Percentiles rank a stretch among this genome's conserved stretches.
phyloP scores from a whole-genome alignment of 2,888 invertebrate genomes.

The Stenotaenia linearis region DNA sequence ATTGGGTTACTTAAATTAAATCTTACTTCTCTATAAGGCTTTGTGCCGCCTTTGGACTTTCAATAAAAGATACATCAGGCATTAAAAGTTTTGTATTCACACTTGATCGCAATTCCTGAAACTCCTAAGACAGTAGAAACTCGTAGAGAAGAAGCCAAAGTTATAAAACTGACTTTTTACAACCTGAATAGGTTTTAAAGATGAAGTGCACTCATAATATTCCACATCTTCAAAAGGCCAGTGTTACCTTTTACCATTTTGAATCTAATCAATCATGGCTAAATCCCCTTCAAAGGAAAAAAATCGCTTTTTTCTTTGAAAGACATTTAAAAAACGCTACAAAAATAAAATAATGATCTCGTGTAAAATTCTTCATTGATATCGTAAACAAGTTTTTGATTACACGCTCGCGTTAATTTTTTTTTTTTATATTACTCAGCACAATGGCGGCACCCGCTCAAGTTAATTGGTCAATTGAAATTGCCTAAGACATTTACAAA shows the following conservation, averaged over 20 bases:
- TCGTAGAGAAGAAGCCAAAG: neutral
- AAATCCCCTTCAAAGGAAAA: too few species aligned
- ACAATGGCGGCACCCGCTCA: neutral
- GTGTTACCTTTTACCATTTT: too few species aligned
- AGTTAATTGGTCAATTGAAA: neutral
- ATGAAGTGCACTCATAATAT: neutral
- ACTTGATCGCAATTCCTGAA: neutral
- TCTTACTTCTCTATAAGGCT: neutral
- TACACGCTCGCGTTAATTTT: neutral
- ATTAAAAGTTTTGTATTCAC: neutral
- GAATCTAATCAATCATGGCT: too few species aligned
- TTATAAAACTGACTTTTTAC: neutral
- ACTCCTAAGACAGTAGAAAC: neutral
- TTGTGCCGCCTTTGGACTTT: neutral
- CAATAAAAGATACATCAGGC: neutral
- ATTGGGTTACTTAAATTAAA: neutral
- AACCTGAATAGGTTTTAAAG: neutral
- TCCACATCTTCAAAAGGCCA: too few species aligned
- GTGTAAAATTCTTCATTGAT: neutral
- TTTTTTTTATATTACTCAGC: neutral
- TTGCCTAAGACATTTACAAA: neutral
- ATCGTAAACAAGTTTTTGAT: neutral
- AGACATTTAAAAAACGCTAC: too few species aligned
- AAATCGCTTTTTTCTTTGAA: too few species aligned
- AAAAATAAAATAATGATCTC: too few species aligned